Evolutionary conservation across 2,113 vertebrate species (phyloP), one percentile per base, ranked within the genome.

Genomic region (Eupsittula cactorum): DNA sequence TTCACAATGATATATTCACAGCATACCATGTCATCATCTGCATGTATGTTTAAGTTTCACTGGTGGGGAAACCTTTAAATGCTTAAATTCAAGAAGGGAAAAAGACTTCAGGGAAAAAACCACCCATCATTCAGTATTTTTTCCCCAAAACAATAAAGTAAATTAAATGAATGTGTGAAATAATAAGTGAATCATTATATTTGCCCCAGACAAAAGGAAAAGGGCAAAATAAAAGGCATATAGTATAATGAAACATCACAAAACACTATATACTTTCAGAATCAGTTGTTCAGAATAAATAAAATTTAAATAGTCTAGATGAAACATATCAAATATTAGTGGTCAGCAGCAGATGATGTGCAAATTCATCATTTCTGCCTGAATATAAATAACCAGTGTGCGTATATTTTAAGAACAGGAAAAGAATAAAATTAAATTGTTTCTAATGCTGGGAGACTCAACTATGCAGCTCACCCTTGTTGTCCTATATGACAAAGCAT

Each of bases 111-210:
- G 70, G 84, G 71, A 92, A 89, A 67, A 91, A 92, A 76, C 37
- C 46, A 92, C 27, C 12, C 77, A 50, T 44, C 39, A 89, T 39
- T 90, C 63, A 86, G 49, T 77, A 86, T 33, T 90, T 93, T 94
- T 93, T 69, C 46, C n/a, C 14, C 27, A 16, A 6, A 93, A 86
- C 37, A 91, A 88, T 53, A 84, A 35, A 79, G 15, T 44, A 95
- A 94, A 96, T 95, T 88, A 95, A 83, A 93, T 63, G 16, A 95
- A 90, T 83, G 28, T 86, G 75, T 90, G 55, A 94, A 95, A 92
- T 69, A 92, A 77, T 64, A 91, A 94, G 8, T 1, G 5, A 90
- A 86, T 80, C 49, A 74, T 87, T 92, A 82, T 49, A 62, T 65
- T 90, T 88, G 17, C n/a, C 42, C 53, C 53, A 77, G 64, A 69